phyloP scores from a whole-genome alignment of 2,113 vertebrate species.

The Elgaria multicarinata region DNA sequence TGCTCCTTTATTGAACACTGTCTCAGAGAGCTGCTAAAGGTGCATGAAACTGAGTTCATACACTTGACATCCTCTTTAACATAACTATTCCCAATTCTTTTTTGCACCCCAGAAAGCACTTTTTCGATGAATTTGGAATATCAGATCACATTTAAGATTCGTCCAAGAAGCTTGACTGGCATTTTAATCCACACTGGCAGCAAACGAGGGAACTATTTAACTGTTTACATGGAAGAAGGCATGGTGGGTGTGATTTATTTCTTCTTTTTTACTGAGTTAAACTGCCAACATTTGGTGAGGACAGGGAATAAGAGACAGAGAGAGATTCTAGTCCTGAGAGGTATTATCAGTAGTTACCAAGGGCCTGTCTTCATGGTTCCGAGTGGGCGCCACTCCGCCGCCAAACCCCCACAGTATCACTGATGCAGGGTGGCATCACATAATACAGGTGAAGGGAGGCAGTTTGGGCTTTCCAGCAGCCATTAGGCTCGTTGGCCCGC shows the following conservation, averaged over 20 bases:
- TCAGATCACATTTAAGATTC: constrained; percentile 85
- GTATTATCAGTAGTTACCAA: background rate
- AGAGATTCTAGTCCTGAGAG: background rate
- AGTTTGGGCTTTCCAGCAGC: no score
- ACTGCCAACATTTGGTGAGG: background rate
- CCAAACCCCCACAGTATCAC: no score
- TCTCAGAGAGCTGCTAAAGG: background rate
- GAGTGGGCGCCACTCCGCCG: no score
- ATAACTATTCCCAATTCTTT: background rate
- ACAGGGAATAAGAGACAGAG: no score
- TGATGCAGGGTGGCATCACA: no score
- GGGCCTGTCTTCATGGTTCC: no score
- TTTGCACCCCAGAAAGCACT: constrained; percentile 76
- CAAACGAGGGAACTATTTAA: constrained; percentile 77
- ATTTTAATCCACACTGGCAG: constrained; percentile 84
- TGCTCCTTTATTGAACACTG: background rate
- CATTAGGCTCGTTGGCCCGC: no score
- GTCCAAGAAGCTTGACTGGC: constrained; percentile 80
- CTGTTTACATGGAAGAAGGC: constrained; percentile 85
- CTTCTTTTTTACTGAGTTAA: background rate
- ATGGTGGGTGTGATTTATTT: constrained; percentile 76
- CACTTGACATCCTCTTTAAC: background rate
- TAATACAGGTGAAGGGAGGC: no score
- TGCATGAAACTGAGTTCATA: background rate
- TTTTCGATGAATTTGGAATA: constrained; percentile 81